phyloP scores from a whole-genome alignment of 2,113 vertebrate species.

The Butastur rufipennis region DNA sequence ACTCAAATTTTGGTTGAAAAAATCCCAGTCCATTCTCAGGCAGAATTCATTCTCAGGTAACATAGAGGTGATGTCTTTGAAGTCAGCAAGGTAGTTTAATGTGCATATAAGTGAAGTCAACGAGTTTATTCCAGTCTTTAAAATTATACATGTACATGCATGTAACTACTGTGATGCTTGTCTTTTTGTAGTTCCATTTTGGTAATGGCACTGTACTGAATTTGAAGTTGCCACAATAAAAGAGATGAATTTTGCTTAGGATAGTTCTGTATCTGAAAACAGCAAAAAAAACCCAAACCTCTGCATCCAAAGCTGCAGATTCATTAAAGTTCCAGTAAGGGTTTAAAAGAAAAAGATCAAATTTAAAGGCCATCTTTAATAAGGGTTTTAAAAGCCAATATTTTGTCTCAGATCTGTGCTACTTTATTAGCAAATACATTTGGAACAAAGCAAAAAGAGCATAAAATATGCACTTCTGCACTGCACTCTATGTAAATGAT shows the following conservation, averaged over 20 bases:
- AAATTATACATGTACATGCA: neutral
- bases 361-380: neutral
- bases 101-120: neutral
- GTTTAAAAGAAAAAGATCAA: neutral
- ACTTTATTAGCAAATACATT: neutral
- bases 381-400: neutral
- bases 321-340: neutral
- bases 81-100: neutral
- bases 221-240: conserved; percentile 4
- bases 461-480: conserved; percentile 4
- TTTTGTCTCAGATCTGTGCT: neutral
- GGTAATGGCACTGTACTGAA: neutral
- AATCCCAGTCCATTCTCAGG: neutral
- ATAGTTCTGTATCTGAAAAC: neutral
- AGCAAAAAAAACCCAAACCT: neutral
- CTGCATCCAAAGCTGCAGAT: neutral
- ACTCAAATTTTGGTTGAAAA: neutral
- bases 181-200: conserved; percentile 14
- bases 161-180: neutral
- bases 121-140: neutral
- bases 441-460: conserved; percentile 9
- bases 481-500: conserved; percentile 1
- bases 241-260: neutral
- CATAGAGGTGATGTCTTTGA: neutral
- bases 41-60: neutral